Evolutionary conservation across 2,888 invertebrate genomes (phyloP).

Genomic region (Deilephila porcellus): DNA sequence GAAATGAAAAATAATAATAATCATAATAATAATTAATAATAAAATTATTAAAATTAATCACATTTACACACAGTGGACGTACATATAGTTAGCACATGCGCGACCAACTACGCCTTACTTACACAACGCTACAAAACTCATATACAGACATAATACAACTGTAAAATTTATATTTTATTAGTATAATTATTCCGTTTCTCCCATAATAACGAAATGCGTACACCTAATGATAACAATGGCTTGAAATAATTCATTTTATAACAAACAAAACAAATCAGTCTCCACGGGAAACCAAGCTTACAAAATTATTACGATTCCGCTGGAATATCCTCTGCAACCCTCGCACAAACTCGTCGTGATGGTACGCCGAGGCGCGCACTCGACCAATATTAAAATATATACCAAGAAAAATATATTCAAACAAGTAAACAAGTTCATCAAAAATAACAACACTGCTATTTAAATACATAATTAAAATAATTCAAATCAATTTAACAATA

Average conservation of each 20-base stretch:
- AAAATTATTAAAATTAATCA: constrained; percentile 64
- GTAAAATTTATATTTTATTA: constrained; percentile 45
- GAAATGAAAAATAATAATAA: constrained; percentile 76
- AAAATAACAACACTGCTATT: no score
- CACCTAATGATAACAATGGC: constrained; percentile 50
- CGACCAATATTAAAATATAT: neutral
- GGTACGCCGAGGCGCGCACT: neutral
- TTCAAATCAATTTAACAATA: no score
- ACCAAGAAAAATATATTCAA: no score
- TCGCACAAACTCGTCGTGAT: neutral
- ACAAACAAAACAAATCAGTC: constrained; percentile 68
- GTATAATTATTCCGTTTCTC: constrained; percentile 23
- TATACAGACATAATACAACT: constrained; percentile 83
- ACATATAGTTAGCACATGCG: constrained; percentile 66
- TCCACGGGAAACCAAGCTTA: constrained; percentile 23
- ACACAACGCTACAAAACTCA: constrained; percentile 79
- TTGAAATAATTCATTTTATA: constrained; percentile 28
- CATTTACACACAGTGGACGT: constrained; percentile 84
- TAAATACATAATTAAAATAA: no score
- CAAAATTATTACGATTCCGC: constrained; percentile 24
- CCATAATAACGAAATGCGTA: constrained; percentile 30
- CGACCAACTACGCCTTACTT: constrained; percentile 67
- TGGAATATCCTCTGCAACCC: constrained; percentile 21
- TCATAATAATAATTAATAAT: constrained; percentile 71
- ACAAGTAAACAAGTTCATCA: no score